phyloP scores from a whole-genome alignment of 1,140 invertebrate species.

The Apis dorsata region DNA sequence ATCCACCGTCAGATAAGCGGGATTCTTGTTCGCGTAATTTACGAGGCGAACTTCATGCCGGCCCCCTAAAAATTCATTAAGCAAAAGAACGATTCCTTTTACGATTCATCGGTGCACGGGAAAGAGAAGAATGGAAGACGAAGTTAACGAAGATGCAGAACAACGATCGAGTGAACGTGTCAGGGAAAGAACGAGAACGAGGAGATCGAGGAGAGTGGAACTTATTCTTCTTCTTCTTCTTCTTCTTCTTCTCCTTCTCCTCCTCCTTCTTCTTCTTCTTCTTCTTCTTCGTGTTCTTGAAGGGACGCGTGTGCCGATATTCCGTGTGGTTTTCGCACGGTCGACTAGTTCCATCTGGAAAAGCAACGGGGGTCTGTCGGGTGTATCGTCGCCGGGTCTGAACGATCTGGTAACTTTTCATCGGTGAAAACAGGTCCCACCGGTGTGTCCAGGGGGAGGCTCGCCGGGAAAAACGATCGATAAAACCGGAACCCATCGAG shows the following conservation, averaged over 20 bases:
- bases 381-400: conserved; percentile 38
- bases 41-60: background rate
- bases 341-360: conserved; percentile 51
- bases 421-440: conserved; percentile 60
- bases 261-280: background rate
- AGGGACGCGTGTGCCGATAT: background rate
- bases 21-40: conserved; percentile 5
- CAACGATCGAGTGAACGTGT: background rate
- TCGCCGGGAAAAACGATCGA: conserved; percentile 50
- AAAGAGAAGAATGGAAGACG: background rate
- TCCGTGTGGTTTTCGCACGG: conserved; percentile 35
- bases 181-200: background rate
- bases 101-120: background rate
- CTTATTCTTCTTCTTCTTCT: no score
- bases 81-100: background rate
- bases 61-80: background rate
- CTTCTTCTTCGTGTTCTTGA: background rate
- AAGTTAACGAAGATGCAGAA: background rate
- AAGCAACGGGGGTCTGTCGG: conserved; percentile 58
- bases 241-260: background rate
- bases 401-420: conserved; percentile 63
- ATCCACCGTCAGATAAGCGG: conserved; percentile 7
- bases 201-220: background rate
- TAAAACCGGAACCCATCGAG: conserved; percentile 57
- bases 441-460: conserved; percentile 29